Base-by-base conservation (phyloP, 2,113 vertebrate species). In the Albula glossodonta region DNA sequence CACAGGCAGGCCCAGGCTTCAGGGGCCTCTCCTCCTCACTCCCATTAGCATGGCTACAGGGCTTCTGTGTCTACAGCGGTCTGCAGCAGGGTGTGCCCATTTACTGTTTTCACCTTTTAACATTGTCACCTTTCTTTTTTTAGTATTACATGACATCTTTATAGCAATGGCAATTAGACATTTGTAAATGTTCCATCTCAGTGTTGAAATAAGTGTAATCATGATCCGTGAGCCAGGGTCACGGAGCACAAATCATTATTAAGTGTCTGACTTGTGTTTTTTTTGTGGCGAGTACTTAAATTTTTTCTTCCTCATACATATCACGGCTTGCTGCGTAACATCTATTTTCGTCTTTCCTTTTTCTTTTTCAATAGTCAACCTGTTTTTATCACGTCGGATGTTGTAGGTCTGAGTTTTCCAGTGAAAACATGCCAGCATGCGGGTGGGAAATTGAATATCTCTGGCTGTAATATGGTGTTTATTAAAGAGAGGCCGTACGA, bases 1-100 rank as follows among this genome's bases (percentile, higher is more conserved):
- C 66, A 87, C 86, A 84, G 63, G 77, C 52, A 90, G 92, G 90
- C 90, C 89, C 82, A 53, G 86, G 52, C 88, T 86, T 74, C 80
- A 52, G 25, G 51, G 90, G 90, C 91, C 91, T 88, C 13, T n/a
- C n/a, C 74, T 78, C 51, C 80, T 41, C n/a, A n/a, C 87, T 89
- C 81, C 89, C 22, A 74, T 81, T 80, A 82, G 81, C 74, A 79
- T 81, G 78, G 80, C 83, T 87, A 66, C 70, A 89, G 90, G 63
- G 57, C 91, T 51, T 56, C 25, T 31, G 78, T 66, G 66, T 92
- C 15, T 25, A 10, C 22, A 6, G 5, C 49, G 51, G 13, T 81
- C n/a, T 79, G 22, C 78, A 49, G 78, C 78, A 52, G 79, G 79
- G 49, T 51, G 17, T 7, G 31, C 15, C 13, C 22, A 5, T 81